Conservation (phyloP, 2,888 invertebrate species). For the Tuta absoluta region DNA sequence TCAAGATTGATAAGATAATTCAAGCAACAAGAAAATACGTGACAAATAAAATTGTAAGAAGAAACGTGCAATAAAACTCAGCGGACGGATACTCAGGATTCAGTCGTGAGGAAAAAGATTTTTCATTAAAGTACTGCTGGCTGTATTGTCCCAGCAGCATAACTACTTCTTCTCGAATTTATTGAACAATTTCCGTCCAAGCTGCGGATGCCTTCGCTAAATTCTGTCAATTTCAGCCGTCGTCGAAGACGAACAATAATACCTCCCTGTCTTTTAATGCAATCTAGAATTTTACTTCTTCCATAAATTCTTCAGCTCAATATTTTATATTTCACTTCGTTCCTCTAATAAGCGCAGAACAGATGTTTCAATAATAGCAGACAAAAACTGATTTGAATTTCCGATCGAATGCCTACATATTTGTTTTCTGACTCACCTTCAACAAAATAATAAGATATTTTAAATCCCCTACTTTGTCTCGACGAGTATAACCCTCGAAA, state of each 20-base stretch:
- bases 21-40: background rate
- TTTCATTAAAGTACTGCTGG: constrained; percentile 17
- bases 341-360: background rate
- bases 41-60: background rate
- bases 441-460: constrained; percentile 92
- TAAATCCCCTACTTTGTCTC: constrained; percentile 90
- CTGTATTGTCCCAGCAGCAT: constrained; percentile 19
- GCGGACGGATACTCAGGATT: constrained; percentile 7
- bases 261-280: constrained; percentile 24
- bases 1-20: background rate
- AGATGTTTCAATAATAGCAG: background rate
- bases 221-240: constrained; percentile 22
- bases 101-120: constrained; percentile 21
- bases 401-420: background rate
- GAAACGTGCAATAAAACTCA: constrained; percentile 11
- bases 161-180: constrained; percentile 21
- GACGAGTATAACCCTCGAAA: constrained; percentile 90
- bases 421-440: constrained; percentile 85
- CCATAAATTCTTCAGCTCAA: background rate
- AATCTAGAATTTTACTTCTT: background rate
- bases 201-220: constrained; percentile 19
- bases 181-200: constrained; percentile 22
- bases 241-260: constrained; percentile 20
- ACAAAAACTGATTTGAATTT: constrained; percentile 2
- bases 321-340: background rate